phyloP scores from a whole-genome alignment of 2,113 vertebrate genomes.

The Chaetura pelagica region DNA sequence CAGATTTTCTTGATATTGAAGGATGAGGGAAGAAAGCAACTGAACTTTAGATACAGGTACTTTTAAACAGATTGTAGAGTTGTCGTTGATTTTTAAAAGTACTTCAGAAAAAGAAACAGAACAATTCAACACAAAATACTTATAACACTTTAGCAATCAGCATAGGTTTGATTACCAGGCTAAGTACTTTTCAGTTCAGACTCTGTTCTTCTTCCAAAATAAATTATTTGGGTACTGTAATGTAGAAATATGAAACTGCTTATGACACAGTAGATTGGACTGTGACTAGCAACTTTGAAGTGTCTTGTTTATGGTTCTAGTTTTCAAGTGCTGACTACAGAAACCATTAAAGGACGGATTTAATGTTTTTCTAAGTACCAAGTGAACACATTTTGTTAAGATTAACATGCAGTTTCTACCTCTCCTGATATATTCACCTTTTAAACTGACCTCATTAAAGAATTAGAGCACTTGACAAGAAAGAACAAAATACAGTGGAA shows the following conservation, averaged over 20 bases:
- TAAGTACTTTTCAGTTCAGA: neutral
- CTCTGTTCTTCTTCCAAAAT: neutral
- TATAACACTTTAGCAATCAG: neutral
- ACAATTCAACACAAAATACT: neutral
- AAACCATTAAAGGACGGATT: neutral
- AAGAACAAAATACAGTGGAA: neutral
- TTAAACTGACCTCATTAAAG: neutral
- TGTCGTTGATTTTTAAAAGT: neutral
- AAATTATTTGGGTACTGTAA: neutral
- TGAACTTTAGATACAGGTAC: neutral
- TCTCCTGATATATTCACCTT: neutral
- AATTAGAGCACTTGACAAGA: neutral
- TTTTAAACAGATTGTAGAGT: neutral
- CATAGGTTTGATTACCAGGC: neutral
- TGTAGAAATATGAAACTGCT: neutral
- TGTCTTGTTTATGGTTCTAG: neutral
- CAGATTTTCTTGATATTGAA: neutral
- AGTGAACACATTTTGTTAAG: neutral
- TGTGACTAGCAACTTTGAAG: neutral
- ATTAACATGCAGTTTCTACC: neutral
- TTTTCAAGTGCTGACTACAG: neutral
- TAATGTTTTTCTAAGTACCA: neutral
- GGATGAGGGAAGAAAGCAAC: neutral
- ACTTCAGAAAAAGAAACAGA: neutral
- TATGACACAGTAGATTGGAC: neutral